Evolutionary conservation across 2,113 vertebrate species (phyloP).

Genomic region (Lipotes vexillifer): DNA sequence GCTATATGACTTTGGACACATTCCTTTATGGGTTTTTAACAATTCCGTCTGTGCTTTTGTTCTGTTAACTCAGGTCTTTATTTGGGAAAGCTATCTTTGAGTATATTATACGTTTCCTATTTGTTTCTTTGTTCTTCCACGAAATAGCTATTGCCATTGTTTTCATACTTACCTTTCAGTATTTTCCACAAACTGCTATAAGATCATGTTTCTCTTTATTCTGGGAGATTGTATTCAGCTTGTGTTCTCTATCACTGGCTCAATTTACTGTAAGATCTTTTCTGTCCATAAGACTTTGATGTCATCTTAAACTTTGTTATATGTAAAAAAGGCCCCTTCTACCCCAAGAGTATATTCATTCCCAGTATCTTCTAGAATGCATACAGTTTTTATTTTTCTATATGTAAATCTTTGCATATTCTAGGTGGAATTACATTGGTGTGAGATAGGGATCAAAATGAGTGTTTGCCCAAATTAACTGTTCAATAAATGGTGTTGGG

Average conservation of each 20-base stretch:
- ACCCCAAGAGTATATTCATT: not conserved
- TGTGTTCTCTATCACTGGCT: not conserved
- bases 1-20: not conserved
- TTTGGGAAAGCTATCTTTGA: not conserved
- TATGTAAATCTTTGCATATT: not conserved
- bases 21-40: not conserved
- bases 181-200: not conserved
- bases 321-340: not conserved
- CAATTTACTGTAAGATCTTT: not conserved
- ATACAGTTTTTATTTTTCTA: not conserved
- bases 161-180: not conserved
- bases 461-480: not conserved
- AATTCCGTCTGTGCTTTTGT: not conserved
- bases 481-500: not conserved
- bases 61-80: not conserved
- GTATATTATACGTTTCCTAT: not conserved
- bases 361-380: not conserved
- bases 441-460: not conserved
- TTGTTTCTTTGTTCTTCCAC: not conserved
- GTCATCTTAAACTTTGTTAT: not conserved
- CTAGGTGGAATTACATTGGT: not conserved
- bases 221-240: not conserved
- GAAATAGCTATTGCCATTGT: not conserved
- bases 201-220: not conserved
- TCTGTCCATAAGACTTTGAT: not conserved